phyloP scores from a whole-genome alignment of 2,797 vertebrate genomes.

The Tamandua tetradactyla region DNA sequence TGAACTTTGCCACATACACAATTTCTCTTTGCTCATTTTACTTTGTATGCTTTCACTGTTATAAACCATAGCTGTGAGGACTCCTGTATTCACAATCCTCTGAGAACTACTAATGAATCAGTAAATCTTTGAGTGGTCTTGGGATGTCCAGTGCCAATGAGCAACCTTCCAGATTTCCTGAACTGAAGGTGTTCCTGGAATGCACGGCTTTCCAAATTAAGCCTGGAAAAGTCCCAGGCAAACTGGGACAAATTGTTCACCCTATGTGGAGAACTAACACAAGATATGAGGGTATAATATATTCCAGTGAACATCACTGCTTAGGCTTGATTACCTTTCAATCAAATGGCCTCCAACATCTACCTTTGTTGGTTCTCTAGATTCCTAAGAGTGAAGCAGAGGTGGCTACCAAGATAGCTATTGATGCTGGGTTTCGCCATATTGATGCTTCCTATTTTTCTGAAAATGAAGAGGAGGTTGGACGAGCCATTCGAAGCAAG shows the following conservation, averaged over 20 bases:
- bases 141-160: too few relatives aligned
- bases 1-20: too few relatives aligned
- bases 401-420: conserved; percentile 80
- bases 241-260: not conserved
- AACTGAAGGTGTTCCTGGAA: not conserved
- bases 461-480: conserved; percentile 84
- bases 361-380: conserved; percentile 74
- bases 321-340: not conserved
- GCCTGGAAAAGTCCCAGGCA: not conserved
- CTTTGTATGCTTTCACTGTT: too few relatives aligned
- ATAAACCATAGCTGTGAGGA: too few relatives aligned
- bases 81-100: too few relatives aligned
- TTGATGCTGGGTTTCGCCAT: conserved; percentile 84
- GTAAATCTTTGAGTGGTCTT: too few relatives aligned
- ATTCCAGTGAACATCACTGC: too few relatives aligned
- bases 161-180: not conserved
- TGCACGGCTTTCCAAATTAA: not conserved
- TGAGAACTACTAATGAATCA: too few relatives aligned
- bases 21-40: too few relatives aligned
- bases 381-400: conserved; percentile 69
- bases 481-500: conserved; percentile 82
- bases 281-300: not conserved
- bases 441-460: conserved; percentile 85
- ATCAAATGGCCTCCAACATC: not conserved
- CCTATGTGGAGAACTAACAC: not conserved